These are phyloP conservation scores for Nomada ruficornis DNA, from an alignment of 2,888 invertebrate genomes.

Conservation along the genomic window DNA sequence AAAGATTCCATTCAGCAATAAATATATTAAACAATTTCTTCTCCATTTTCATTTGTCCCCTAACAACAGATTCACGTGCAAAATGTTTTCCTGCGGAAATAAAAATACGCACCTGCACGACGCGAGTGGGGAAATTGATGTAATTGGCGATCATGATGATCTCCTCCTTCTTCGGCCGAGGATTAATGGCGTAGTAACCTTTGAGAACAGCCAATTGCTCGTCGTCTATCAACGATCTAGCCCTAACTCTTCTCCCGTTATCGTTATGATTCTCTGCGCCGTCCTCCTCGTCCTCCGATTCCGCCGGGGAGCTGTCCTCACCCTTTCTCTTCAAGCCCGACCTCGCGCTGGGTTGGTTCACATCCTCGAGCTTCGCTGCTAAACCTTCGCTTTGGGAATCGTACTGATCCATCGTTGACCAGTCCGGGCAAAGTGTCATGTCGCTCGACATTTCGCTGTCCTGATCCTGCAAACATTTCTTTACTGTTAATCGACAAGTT, in stretches of 20 bases:
- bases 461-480: slow-evolving; percentile 86
- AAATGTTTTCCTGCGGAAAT: too few species aligned
- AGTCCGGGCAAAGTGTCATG: slow-evolving; percentile 79
- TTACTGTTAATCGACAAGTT: not conserved
- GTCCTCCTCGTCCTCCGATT: slow-evolving; percentile 85
- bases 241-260: slow-evolving; percentile 91
- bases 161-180: slow-evolving; percentile 97
- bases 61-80: too few species aligned
- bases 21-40: too few species aligned
- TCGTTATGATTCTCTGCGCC: slow-evolving; percentile 61
- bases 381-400: slow-evolving; percentile 89
- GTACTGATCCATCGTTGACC: slow-evolving; percentile 79
- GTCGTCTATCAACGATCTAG: slow-evolving; percentile 96
- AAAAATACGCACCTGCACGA: slow-evolving; percentile 78
- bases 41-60: too few species aligned
- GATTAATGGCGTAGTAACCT: slow-evolving; percentile 95
- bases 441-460: slow-evolving; percentile 86
- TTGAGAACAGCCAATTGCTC: slow-evolving; percentile 96
- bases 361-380: slow-evolving; percentile 91
- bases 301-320: slow-evolving; percentile 62
- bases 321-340: slow-evolving; percentile 71
- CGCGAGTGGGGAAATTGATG: slow-evolving; percentile 86
- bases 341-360: slow-evolving; percentile 78
- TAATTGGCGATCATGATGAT: slow-evolving; percentile 94
- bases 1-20: too few species aligned